Conservation (phyloP, 2,113 vertebrate genomes). For the Seriola quinqueradiata region DNA sequence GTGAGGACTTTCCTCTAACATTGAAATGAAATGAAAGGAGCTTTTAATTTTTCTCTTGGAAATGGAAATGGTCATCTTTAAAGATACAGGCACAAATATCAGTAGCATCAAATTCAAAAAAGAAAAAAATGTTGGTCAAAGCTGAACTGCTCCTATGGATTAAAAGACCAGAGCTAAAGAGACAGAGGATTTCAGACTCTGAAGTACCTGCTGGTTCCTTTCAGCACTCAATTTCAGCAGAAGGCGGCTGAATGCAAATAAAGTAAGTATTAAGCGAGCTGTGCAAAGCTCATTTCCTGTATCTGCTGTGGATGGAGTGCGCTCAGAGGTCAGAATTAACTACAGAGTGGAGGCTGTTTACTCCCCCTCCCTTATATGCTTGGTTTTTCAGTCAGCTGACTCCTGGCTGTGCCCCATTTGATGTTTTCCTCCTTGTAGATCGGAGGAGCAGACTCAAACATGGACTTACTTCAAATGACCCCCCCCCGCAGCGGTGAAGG, state of each 20-base stretch:
- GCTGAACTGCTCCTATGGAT: not conserved
- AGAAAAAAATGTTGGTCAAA: not conserved
- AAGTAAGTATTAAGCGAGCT: conserved; percentile 25
- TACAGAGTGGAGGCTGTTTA: conserved; percentile 31
- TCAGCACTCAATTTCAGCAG: conserved; percentile 3
- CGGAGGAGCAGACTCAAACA: not conserved
- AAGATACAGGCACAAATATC: no score
- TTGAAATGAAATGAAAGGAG: no score
- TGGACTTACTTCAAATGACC: not conserved
- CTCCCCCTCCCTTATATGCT: conserved; percentile 5
- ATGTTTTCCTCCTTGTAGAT: conserved; percentile 35
- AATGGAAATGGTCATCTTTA: no score
- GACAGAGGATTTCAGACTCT: not conserved
- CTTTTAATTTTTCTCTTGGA: no score
- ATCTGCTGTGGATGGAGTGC: conserved; percentile 15
- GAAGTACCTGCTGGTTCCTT: not conserved
- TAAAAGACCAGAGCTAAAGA: not conserved
- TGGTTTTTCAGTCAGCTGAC: conserved; percentile 36
- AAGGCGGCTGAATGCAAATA: conserved; percentile 23
- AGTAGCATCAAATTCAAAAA: not conserved
- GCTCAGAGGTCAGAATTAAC: conserved; percentile 50
- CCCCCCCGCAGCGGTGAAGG: not conserved
- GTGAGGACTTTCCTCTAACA: no score
- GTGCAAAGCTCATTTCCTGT: conserved; percentile 31
- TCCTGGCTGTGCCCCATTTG: conserved; percentile 9